These are phyloP conservation scores for Nothoprocta pentlandii DNA, from an alignment of 2,113 vertebrate genomes.

Conservation along the genomic window DNA sequence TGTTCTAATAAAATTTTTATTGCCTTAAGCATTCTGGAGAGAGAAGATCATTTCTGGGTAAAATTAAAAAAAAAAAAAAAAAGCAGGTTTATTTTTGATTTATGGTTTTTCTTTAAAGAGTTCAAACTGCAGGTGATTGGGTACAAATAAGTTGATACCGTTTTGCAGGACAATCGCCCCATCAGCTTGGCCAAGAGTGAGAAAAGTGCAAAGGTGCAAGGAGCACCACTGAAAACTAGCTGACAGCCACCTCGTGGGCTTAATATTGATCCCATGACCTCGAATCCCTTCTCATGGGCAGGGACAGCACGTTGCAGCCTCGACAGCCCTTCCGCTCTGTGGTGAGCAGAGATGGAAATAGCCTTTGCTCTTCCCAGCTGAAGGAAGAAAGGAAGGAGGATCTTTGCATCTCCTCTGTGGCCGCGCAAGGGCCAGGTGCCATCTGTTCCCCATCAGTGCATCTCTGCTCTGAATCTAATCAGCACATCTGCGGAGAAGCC, in stretches of 20 bases:
- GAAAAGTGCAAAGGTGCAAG: background rate
- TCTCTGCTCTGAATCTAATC: constrained; percentile 9
- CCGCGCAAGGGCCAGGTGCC: background rate
- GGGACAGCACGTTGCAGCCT: background rate
- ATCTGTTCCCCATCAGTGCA: background rate
- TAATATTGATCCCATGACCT: background rate
- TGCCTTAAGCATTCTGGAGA: background rate
- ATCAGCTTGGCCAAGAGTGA: background rate
- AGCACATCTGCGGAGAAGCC: background rate
- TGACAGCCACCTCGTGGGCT: background rate
- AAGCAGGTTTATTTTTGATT: background rate
- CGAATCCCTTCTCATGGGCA: background rate
- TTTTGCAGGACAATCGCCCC: background rate
- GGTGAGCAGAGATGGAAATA: background rate
- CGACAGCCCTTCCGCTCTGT: fast-evolving
- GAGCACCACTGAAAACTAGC: background rate
- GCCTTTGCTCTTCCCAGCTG: background rate
- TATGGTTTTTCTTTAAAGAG: background rate
- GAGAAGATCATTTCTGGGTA: background rate
- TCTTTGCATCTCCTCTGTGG: background rate
- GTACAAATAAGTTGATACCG: background rate
- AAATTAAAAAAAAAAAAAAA: background rate
- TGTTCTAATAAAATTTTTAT: background rate
- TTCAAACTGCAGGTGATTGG: background rate
- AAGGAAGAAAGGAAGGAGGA: background rate